Conservation (phyloP, 2,888 invertebrate genomes). For the Cantharis nigra region DNA sequence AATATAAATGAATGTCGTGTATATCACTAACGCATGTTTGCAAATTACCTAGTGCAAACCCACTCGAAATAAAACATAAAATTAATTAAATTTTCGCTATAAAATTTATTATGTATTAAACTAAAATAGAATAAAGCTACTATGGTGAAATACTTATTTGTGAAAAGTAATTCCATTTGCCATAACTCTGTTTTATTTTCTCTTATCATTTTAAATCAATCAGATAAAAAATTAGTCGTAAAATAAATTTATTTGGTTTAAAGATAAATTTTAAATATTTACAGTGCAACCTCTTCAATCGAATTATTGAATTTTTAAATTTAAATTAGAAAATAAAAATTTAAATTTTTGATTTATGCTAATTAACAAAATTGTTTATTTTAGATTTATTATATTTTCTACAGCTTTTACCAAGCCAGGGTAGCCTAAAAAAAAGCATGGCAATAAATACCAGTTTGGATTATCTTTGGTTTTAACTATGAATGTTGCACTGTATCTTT, state of each 20-base stretch:
- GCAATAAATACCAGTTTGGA: too few relatives aligned
- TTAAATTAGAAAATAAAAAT: too few relatives aligned
- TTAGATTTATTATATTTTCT: too few relatives aligned
- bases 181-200: background rate
- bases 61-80: background rate
- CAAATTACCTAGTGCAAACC: background rate
- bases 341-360: too few relatives aligned
- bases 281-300: too few relatives aligned
- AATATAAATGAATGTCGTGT: background rate
- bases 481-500: too few relatives aligned
- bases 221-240: background rate
- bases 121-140: background rate
- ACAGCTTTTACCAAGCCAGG: too few relatives aligned
- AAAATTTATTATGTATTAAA: background rate
- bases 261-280: conserved; percentile 4
- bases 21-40: background rate
- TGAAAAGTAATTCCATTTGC: background rate
- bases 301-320: too few relatives aligned
- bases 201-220: background rate
- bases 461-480: too few relatives aligned
- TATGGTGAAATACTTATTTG: background rate
- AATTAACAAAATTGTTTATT: too few relatives aligned
- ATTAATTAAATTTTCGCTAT: background rate
- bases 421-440: too few relatives aligned
- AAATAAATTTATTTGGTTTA: background rate